A percentile compares a stretch with the other conserved stretches of the same genome.
Conservation (phyloP, 2,113 vertebrate genomes). For the Xyliphius kryptos region DNA sequence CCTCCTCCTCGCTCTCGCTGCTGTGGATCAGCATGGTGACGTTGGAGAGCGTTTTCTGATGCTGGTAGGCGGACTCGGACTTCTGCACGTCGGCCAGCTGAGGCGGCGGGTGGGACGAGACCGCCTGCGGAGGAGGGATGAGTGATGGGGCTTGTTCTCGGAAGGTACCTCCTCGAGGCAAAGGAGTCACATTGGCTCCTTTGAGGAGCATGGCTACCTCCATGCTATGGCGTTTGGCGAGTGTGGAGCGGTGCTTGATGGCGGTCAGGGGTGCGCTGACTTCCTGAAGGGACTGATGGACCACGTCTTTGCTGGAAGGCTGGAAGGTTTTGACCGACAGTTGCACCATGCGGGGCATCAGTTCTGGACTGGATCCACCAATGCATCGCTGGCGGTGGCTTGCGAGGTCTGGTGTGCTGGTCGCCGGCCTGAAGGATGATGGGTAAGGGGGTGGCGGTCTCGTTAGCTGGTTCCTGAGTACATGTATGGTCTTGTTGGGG, state of each 20-base stretch:
- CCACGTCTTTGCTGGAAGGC: constrained; percentile 86
- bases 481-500: constrained; percentile 59
- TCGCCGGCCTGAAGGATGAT: constrained; percentile 79
- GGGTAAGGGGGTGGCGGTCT: constrained; percentile 87
- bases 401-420: constrained; percentile 89
- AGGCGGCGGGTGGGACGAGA: constrained; percentile 25
- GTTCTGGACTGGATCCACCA: constrained; percentile 85
- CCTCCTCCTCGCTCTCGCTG: constrained; percentile 83
- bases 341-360: constrained; percentile 91
- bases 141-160: constrained; percentile 69
- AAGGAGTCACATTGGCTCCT: constrained; percentile 73
- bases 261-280: constrained; percentile 82
- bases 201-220: constrained; percentile 78
- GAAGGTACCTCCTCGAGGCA: constrained; percentile 79
- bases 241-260: constrained; percentile 69
- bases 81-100: constrained; percentile 55
- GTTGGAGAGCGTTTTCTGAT: constrained; percentile 87
- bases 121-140: constrained; percentile 50
- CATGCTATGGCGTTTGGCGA: constrained; percentile 86
- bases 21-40: constrained; percentile 96
- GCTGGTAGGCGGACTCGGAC: constrained; percentile 64
- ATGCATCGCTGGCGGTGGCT: constrained; percentile 85
- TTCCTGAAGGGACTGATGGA: constrained; percentile 89
- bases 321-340: constrained; percentile 94
- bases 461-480: constrained; percentile 80